Base-by-base conservation (phyloP, 2,797 vertebrate genomes). In the Intellagama lesueurii region DNA sequence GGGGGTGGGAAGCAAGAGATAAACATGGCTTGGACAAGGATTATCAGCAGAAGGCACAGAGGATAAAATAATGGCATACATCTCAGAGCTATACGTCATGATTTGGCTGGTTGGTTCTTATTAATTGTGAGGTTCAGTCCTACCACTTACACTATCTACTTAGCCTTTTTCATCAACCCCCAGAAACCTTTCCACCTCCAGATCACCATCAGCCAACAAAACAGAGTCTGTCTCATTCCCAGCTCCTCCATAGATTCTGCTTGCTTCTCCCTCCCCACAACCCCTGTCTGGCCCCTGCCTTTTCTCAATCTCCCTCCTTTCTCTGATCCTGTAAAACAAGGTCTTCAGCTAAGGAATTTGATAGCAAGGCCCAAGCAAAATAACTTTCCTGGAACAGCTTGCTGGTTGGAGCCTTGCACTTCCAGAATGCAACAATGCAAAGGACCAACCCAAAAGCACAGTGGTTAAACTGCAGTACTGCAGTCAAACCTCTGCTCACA, bases 41-140 rank as follows among this genome's bases (percentile, higher is more conserved):
- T 26, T 81, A 86, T 93, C 89, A 89, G 86, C 44, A 89, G 72
- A 93, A 81, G 75, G 44, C 32, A 93, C 92, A 60, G 22, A 82
- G 88, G 56, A 82, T 12, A 5, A 86, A 72, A 81, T 40, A 92
- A 85, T 12, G 73, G 86, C 32, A 32, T 40, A n/a, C 88, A 79
- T 79, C 44, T 47, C 73, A 90, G 87, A 91, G 72, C 68, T 94
- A 89, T 66, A 89, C 85, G 49, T 60, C 64, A 85, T 80, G 90
- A 69, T 69, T 60, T 85, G 77, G 26, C 32, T 85, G 7, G 16
- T 75, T 75, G 22, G 75, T 76, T 86, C 56, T 40, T 28, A 76
- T 64, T 64, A 40, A 32, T 28, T 40, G 56, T 28, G 5, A 60
- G 16, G 92, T 93, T 93, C 89, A 93, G 86, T 5, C 26, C 1